Base-by-base conservation (phyloP, 2,888 invertebrate species). In the Ophioninae sp. region DNA sequence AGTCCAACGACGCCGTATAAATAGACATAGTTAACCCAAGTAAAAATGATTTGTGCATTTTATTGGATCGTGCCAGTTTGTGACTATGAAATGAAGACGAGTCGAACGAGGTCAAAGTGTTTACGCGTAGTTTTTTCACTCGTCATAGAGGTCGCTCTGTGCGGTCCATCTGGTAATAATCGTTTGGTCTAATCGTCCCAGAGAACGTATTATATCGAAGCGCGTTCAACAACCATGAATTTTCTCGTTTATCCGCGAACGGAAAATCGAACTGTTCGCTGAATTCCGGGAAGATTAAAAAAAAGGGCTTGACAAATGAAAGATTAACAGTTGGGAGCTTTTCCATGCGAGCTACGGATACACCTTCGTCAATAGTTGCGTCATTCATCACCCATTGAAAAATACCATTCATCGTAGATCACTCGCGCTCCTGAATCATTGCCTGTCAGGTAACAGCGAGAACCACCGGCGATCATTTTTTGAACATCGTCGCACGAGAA, bases 71-170 rank as follows among this genome's bases (percentile, higher is more conserved):
- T 70, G 62, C 72, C n/a, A 37, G 70, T 78, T 81, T 61, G 17
- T 50, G 78, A 50, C 50, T 77, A 65, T 37, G 57, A 74, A 80
- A 74, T 41, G 62, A 80, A 83, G 69, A 81, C 73, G 61, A 70
- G 62, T 13, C 81, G 39, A 83, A 83, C 65, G 81, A 78, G 83
- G 83, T 83, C 83, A 77, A 64, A 50, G 64, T 78, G 81, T 83
- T 78, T 78, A 62, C 69, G 64, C 74, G 57, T 72, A 44, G 79
- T 30, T 76, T 30, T 30, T 69, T 73, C 59, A 44, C 56, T 78
- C 81, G 50, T 78, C 65, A 78, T 65, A 78, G 74, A 81, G 65
- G 78, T 81, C 50, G 44, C 80, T 62, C 77, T 77, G 59, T 78
- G 73, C 59, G 80, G 83, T 77, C 80, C 79, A 62, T 78, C 64